Evolutionary conservation across 2,113 vertebrate species (phyloP).

Genomic region (Meles meles): DNA sequence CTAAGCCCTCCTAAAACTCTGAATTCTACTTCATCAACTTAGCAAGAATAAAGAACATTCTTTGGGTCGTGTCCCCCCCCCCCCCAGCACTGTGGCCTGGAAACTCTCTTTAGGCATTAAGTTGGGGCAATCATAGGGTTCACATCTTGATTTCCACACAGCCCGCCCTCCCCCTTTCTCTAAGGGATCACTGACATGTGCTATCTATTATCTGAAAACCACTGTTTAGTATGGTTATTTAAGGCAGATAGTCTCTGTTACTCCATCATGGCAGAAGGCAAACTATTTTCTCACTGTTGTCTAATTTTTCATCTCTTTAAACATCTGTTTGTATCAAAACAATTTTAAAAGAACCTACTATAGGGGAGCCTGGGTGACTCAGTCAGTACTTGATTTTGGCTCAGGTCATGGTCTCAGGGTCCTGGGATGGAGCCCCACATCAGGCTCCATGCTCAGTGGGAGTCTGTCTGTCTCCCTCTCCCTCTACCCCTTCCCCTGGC

Average conservation of each 20-base stretch:
- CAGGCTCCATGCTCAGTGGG: neutral
- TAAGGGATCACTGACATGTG: neutral
- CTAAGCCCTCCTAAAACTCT: neutral
- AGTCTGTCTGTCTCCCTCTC: neutral
- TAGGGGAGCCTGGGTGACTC: neutral
- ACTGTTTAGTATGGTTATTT: neutral
- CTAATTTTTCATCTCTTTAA: neutral
- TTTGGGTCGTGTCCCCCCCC: neutral
- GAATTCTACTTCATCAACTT: neutral
- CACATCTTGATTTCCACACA: neutral
- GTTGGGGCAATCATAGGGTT: neutral
- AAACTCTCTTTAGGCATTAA: neutral
- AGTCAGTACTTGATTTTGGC: neutral
- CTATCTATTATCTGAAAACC: neutral
- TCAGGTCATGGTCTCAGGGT: neutral
- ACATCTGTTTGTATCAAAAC: neutral
- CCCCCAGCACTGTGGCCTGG: no score
- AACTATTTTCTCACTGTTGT: neutral
- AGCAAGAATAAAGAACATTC: neutral
- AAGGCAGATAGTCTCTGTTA: neutral
- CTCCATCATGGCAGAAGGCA: neutral
- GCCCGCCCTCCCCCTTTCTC: neutral
- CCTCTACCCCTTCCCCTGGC: neutral
- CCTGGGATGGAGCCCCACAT: neutral
- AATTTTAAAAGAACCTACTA: neutral